Evolutionary conservation across 2,888 invertebrate species (phyloP), one percentile per base, ranked within the genome.

Genomic region (Drepanosiphum platanoidis): DNA sequence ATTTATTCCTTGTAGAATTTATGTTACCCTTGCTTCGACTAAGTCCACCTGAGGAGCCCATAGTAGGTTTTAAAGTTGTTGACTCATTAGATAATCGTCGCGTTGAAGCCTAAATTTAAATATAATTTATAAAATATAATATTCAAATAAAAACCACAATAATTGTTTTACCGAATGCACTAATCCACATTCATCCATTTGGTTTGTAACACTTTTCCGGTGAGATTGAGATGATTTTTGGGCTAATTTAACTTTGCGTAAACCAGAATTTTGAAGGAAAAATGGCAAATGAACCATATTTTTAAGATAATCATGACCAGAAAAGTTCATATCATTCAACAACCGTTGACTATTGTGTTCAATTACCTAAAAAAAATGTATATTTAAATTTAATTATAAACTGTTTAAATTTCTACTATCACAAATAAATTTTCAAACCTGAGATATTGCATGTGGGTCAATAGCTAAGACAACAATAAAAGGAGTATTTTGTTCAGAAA

Each of bases 271-370:
- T 91, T 99, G 99, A 86, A 99, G 92, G 90, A 97, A 99, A 91
- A 99, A 99, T 0, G 99, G 99, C 88, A 99, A 92, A 90, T 98
- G 99, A 36, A 99, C 97, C 92, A 99, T 94, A 90, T 99, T 99
- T 87, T 96, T 93, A 77, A 98, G 91, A 89, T 97, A 98, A 90
- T 95, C 96, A 91, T 97, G 97, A 0, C 98, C 98, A 86, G 97
- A 97, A 88, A 98, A 97, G 90, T 95, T 95, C 87, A 95, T 96
- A 90, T 98, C 98, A 52, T 94, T 95, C 88, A 97, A 95, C 52
- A 96, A 92, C 34, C 96, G 92, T 27, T 95, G 93, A 88, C 96
- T 95, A 90, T 96, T 97, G 86, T 95, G 92, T 91, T 97, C 97
- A 77, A 97, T 96, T 22, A 97, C 96, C 95, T 95, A 89, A 15